Evolutionary conservation across 2,113 vertebrate genomes (phyloP).

Genomic region (Istiophorus platypterus): DNA sequence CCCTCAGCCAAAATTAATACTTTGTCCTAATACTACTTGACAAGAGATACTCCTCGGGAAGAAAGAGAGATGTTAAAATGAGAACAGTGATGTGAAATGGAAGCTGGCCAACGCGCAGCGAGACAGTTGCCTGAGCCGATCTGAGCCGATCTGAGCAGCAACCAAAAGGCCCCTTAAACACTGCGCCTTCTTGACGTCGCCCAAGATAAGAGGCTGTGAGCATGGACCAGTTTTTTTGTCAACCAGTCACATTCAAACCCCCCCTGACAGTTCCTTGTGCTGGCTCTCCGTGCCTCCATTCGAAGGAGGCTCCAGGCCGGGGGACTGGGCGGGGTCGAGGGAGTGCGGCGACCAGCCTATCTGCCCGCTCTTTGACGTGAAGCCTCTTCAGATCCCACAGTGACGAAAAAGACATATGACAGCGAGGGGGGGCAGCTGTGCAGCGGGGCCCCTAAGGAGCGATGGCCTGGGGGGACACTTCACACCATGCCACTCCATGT

Average conservation of each 20-base stretch:
- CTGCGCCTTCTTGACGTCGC: slow-evolving; percentile 37
- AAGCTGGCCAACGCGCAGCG: slow-evolving; percentile 45
- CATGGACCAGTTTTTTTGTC: slow-evolving; percentile 57
- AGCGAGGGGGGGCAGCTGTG: slow-evolving; percentile 46
- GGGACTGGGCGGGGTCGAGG: slow-evolving; percentile 30
- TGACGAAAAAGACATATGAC: slow-evolving; percentile 31
- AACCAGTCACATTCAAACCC: slow-evolving; percentile 52
- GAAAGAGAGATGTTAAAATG: slow-evolving; percentile 57
- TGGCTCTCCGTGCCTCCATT: slow-evolving; percentile 31
- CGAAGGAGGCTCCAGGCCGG: slow-evolving; percentile 26
- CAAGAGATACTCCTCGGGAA: slow-evolving; percentile 62
- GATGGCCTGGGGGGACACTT: slow-evolving; percentile 62
- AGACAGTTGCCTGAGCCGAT: slow-evolving; percentile 41
- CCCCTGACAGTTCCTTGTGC: slow-evolving; percentile 71
- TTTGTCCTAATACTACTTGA: slow-evolving; percentile 69
- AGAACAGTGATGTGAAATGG: slow-evolving; percentile 56
- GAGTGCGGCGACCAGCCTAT: slow-evolving; percentile 33
- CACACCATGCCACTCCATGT: slow-evolving; percentile 71
- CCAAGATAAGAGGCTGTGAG: slow-evolving; percentile 46
- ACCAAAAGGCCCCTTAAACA: slow-evolving; percentile 52
- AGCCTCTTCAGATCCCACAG: slow-evolving; percentile 30
- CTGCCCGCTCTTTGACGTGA: slow-evolving; percentile 39
- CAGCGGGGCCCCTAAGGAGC: slow-evolving; percentile 32
- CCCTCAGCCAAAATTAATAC: slow-evolving; percentile 57
- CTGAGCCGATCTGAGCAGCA: slow-evolving; percentile 36